A percentile compares a stretch with the other conserved stretches of the same genome.
Conservation (phyloP, 2,888 invertebrate genomes). For the Fissipunctia ypsillon region DNA sequence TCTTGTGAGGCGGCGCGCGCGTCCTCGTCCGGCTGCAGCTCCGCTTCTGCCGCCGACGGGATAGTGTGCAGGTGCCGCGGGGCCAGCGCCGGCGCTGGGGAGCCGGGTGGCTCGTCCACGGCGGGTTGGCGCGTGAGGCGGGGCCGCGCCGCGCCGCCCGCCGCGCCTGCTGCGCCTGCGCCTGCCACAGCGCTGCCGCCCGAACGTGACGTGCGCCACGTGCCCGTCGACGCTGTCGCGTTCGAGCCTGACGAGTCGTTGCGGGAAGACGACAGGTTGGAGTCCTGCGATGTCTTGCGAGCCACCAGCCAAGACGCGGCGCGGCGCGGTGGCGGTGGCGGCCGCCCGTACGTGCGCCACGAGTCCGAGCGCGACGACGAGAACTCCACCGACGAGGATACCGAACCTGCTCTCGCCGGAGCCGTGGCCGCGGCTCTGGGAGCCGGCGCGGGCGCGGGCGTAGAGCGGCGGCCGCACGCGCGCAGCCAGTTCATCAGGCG, state of each 20-base stretch:
- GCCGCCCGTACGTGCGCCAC: constrained; percentile 95
- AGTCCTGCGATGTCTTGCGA: constrained; percentile 97
- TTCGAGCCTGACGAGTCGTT: constrained; percentile 97
- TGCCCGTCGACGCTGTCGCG: constrained; percentile 97
- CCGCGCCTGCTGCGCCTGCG: constrained; percentile 92
- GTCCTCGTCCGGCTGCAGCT: constrained; percentile 79
- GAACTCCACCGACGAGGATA: constrained; percentile 97
- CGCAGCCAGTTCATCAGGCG: constrained; percentile 85
- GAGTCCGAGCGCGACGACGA: constrained; percentile 97
- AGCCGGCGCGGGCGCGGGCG: constrained; percentile 93
- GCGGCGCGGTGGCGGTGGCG: constrained; percentile 95
- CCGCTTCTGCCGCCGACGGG: constrained; percentile 85
- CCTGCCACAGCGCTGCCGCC: constrained; percentile 94
- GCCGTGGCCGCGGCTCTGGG: constrained; percentile 92
- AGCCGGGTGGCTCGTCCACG: constrained; percentile 92
- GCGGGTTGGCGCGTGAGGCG: constrained; percentile 95
- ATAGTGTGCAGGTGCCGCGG: constrained; percentile 83
- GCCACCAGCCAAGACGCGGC: constrained; percentile 97
- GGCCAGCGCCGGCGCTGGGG: constrained; percentile 70
- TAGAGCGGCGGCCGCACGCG: constrained; percentile 74
- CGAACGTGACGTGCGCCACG: constrained; percentile 96
- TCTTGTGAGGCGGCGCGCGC: constrained; percentile 62
- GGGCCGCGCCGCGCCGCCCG: constrained; percentile 94
- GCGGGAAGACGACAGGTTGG: constrained; percentile 96
- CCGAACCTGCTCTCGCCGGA: constrained; percentile 93